Conservation (phyloP, 2,888 invertebrate genomes). For the Sminthurides aquaticus region DNA sequence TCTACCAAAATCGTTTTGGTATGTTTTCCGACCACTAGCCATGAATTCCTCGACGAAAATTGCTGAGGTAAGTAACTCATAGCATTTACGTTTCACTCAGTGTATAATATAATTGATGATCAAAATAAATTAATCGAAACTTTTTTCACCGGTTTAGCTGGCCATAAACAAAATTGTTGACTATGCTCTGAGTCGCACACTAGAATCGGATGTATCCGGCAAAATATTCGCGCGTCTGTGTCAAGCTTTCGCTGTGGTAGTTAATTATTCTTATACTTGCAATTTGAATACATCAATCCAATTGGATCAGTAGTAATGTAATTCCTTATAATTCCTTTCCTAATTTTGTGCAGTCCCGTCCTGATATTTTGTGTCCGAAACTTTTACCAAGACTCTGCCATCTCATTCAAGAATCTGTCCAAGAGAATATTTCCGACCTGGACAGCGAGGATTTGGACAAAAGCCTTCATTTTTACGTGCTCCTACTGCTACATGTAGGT, state of each 20-base stretch:
- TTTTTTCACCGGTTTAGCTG: slow-evolving; percentile 48
- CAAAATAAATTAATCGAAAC: no score
- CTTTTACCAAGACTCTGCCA: slow-evolving; percentile 67
- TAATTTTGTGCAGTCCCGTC: slow-evolving; percentile 57
- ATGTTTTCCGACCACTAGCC: background rate
- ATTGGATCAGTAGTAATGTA: no score
- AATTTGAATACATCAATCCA: no score
- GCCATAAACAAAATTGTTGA: slow-evolving; percentile 67
- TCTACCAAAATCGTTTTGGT: background rate
- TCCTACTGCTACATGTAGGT: slow-evolving; percentile 61
- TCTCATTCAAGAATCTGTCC: no score
- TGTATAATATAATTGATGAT: no score
- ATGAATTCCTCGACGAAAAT: no score
- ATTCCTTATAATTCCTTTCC: no score
- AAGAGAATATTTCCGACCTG: no score
- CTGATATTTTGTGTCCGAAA: slow-evolving; percentile 61
- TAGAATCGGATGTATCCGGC: slow-evolving; percentile 77
- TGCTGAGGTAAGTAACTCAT: background rate
- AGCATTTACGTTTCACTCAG: background rate
- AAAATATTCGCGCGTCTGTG: slow-evolving; percentile 68
- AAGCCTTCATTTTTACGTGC: no score
- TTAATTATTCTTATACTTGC: no score
- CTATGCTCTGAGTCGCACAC: slow-evolving; percentile 66
- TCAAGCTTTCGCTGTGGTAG: slow-evolving; percentile 52
- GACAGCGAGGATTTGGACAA: no score